Evolutionary conservation across 53 echinoderm and acorn worm genomes (phyloP), one percentile per base, ranked within the genome.

Genomic region (Henricia sp.): DNA sequence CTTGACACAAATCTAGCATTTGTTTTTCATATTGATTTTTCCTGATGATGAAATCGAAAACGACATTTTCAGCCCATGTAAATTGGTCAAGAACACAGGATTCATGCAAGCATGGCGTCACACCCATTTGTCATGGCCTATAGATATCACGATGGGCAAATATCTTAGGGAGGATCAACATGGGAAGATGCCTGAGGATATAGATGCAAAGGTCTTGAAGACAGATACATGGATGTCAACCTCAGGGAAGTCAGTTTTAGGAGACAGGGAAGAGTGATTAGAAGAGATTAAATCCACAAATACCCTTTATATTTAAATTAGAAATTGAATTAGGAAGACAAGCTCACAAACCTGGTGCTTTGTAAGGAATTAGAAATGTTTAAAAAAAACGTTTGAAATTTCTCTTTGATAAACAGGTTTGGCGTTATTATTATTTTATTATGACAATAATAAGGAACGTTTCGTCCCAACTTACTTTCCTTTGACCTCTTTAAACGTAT

Each of bases 11-110:
- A 6, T 92, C 87, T n/a, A 86, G 37, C 53, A 91, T 78, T 12
- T 87, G 70, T 30, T 88, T 82, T 25, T 76, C 91, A 52, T 90
- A 82, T 72, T 92, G 86, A 42, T 89, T 89, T 68, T 92, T 92
- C 52, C 95, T 95, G 84, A 70, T 13, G 52, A 65, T 21, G n/a
- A 2, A 50, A 41, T 26, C 27, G 3, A 6, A 68, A n/a, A 32
- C 30, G 48, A 20, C 16, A 0, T n/a, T 4, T 30, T 26, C 1
- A 67, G 50, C 4, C 8, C 3, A 14, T 17, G 0, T 1, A n/a
- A 11, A 13, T 27, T 4, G 32, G 3, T 27, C 2, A 29, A 29
- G 24, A 14, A 3, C 0, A 44, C 13, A 44, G 44, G 13, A 44
- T 44, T 44, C 44, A 6, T 44, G 44, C 6, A 13, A 44, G 44